These are phyloP conservation scores for Phocoena sinus DNA, from an alignment of 2,113 vertebrate species.

Conservation along the genomic window DNA sequence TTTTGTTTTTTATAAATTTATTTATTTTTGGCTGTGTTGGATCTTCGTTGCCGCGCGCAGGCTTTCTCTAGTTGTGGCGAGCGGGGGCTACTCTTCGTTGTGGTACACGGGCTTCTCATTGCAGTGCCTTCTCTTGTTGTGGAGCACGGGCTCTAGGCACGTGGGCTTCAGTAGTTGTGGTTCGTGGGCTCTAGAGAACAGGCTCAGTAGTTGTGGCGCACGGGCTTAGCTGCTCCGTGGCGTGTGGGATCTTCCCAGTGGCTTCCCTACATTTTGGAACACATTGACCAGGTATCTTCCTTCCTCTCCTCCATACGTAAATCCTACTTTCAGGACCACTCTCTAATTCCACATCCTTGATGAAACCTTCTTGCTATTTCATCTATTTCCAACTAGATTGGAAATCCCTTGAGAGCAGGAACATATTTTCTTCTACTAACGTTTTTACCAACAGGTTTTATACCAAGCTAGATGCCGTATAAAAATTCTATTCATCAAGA, in stretches of 20 bases:
- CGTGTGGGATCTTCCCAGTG: not conserved
- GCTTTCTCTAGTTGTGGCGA: no score
- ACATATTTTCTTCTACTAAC: not conserved
- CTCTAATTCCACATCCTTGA: not conserved
- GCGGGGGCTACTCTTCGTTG: no score
- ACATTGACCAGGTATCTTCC: not conserved
- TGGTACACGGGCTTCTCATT: no score
- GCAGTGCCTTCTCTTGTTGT: no score
- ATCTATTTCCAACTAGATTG: not conserved
- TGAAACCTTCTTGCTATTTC: not conserved
- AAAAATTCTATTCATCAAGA: not conserved
- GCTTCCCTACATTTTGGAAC: not conserved
- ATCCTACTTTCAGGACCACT: not conserved
- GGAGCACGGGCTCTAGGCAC: no score
- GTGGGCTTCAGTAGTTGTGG: no score
- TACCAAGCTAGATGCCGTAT: not conserved
- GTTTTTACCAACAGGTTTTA: not conserved
- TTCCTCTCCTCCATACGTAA: not conserved
- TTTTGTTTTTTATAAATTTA: no score
- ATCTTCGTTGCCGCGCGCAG: accelerated
- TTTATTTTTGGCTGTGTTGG: no score
- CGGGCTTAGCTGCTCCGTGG: no score
- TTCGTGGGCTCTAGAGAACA: no score
- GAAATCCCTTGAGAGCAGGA: not conserved
- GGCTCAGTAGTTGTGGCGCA: no score